Conservation (phyloP, 2,888 invertebrate genomes). For the Noctua janthe region DNA sequence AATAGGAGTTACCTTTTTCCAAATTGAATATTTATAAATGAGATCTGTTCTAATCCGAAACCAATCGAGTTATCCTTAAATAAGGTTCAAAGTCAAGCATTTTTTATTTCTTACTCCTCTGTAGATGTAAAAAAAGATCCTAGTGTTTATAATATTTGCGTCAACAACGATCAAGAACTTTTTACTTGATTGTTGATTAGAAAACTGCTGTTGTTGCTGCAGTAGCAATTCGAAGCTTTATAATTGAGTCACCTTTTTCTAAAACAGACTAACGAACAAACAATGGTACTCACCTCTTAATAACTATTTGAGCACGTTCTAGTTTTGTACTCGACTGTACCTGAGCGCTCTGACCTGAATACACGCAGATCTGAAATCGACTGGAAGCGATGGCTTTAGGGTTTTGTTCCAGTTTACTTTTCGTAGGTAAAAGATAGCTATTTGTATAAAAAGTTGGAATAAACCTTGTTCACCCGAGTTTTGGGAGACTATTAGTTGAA, state of each 20-base stretch:
- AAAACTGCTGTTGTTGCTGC: background rate
- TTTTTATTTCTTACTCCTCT: background rate
- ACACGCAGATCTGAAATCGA: slow-evolving; percentile 53
- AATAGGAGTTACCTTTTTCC: background rate
- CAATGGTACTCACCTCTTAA: slow-evolving; percentile 43
- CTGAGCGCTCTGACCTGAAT: slow-evolving; percentile 59
- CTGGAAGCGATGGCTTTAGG: slow-evolving; percentile 54
- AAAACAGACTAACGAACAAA: slow-evolving; percentile 41
- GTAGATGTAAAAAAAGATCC: background rate
- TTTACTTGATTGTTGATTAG: background rate
- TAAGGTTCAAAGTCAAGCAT: background rate
- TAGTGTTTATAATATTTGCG: background rate
- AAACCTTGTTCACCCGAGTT: background rate
- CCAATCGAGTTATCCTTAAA: background rate
- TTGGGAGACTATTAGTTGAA: background rate
- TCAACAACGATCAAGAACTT: background rate
- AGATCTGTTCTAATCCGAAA: background rate
- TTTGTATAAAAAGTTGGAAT: background rate
- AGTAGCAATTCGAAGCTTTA: background rate
- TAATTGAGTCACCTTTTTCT: slow-evolving; percentile 14
- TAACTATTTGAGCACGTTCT: slow-evolving; percentile 52
- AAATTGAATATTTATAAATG: background rate
- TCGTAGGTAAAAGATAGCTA: background rate
- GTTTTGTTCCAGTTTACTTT: slow-evolving; percentile 31
- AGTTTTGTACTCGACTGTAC: slow-evolving; percentile 51